Evolutionary conservation across 2,113 vertebrate species (phyloP).

Genomic region (Syngnathoides biaculeatus): DNA sequence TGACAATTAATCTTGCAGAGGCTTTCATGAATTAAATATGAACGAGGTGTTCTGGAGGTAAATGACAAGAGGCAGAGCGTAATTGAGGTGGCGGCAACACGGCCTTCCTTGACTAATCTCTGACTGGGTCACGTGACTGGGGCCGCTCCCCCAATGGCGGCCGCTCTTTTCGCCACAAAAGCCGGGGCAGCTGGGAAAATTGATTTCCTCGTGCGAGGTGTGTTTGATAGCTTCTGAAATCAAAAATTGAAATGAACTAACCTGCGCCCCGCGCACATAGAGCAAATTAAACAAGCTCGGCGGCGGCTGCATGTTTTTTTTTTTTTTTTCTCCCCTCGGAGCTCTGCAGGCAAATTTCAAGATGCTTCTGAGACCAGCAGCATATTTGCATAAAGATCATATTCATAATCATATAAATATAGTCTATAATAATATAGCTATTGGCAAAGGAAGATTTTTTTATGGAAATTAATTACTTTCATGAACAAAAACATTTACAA

Average conservation of each 20-base stretch:
- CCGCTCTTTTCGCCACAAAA: constrained; percentile 82
- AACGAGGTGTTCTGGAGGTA: constrained; percentile 99
- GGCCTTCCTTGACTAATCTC: constrained; percentile 98
- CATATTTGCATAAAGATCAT: not conserved
- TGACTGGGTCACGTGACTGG: constrained; percentile 82
- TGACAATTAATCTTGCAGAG: constrained; percentile 97
- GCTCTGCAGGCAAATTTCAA: constrained; percentile 82
- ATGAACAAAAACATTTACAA: not conserved
- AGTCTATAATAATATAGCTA: no score
- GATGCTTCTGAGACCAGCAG: constrained; percentile 55
- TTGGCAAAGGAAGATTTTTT: not conserved
- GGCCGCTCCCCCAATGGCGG: constrained; percentile 79
- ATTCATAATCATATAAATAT: not conserved
- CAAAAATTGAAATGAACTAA: constrained; percentile 99
- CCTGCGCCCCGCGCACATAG: constrained; percentile 97
- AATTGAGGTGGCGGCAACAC: constrained; percentile 97
- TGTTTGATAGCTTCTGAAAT: constrained; percentile 99
- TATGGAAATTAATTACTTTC: not conserved
- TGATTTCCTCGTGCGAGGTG: constrained; percentile 99
- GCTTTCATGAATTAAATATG: constrained; percentile 99
- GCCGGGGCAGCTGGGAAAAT: constrained; percentile 99
- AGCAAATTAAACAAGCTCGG: constrained; percentile 86
- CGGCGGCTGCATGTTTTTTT: constrained; percentile 74
- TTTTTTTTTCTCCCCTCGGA: constrained; percentile 72
- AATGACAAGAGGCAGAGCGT: constrained; percentile 99